Evolutionary conservation across 2,797 vertebrate species (phyloP), one percentile per base, ranked within the genome.

Genomic region (Sandelia bainsii): DNA sequence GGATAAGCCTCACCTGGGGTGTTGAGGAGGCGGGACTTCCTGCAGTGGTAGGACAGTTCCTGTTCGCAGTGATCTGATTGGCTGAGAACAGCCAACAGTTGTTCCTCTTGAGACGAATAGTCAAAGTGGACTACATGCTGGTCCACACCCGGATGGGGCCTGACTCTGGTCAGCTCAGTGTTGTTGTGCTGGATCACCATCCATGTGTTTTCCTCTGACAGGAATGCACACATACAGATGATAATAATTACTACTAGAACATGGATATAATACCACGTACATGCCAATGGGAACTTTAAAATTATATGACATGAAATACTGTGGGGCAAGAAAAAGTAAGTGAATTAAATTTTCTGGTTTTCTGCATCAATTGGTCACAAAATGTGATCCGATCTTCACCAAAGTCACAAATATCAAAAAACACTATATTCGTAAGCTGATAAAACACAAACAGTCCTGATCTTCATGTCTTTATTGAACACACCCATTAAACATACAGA

Each of bases 21-120:
- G 86, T 96, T 96, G 80, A 95, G 89, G 76, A 98, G 94, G 62
- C 96, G 94, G n/a, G 97, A 98, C 90, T 94, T 97, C 94, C 93
- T 97, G 94, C 97, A 98, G 85, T 94, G 95, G 92, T 98, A 98
- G 84, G 95, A 87, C 72, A 98, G 88, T 59, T 97, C 96, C 91
- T 98, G 97, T 49, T 96, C 93, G 20, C 97, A 98, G 87, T 95
- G 90, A 58, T 97, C 95, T 20, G 97, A 96, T 42, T 93, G 95
- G 91, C 89, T 88, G 84, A 97, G 95, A 72, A 92, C 90, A 77
- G 95, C 93, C 84, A 80, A 87, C 32, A 98, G 95, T 78, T 98
- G 97, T 56, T 96, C 94, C 69, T 90, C 80, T 74, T 91, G 93
- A 63, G 95, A 93, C 6, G 90, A 83, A 45, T 98, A 98, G 89